Base-by-base conservation (phyloP, 2,113 vertebrate genomes). In the Leuciscus idus region DNA sequence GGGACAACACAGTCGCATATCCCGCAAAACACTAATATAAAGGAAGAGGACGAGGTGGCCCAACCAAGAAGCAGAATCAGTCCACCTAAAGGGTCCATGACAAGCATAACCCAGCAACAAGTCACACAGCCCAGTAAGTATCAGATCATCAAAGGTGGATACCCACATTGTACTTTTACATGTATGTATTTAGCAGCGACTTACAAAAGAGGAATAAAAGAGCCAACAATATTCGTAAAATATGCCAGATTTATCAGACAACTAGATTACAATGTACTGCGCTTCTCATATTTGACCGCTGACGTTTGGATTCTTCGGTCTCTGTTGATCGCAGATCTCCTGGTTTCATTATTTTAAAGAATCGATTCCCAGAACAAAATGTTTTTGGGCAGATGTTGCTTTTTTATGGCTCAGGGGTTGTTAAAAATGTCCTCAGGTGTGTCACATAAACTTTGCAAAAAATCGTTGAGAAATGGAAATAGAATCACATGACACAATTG, bases 121-220 rank as follows among this genome's bases (percentile, higher is more conserved):
- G 86, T 87, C 81, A 81, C 83, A 28, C 46, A 85, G 23, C 86
- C 92, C 66, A 95, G 94, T 95, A 89, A 94, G 94, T 94, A 86
- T 78, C 21, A 23, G n/a, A 73, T 30, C 12, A 17, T 28, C 23
- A 86, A 28, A 70, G 61, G 26, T 13, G 48, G 57, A 43, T 46
- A 19, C n/a, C 39, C 23, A 23, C 13, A 64, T 33, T 15, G 48
- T 50, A 50, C 13, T 15, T 50, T 50, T 50, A 23, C 55, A 57
- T 57, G 0, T 57, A 52, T 52, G 50, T 15, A 52, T 52, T 52
- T 52, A 52, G 50, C 15, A 6, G 50, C 13, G 48, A 50, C 13
- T 52, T 52, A 52, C 13, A 52, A 52, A 52, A 52, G 13, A 52
- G 50, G 4, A 52, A 17, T 52, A 52, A 52, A 52, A 50, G 19